phyloP scores from a whole-genome alignment of 1,140 invertebrate genomes.

The Drosophila cardini region DNA sequence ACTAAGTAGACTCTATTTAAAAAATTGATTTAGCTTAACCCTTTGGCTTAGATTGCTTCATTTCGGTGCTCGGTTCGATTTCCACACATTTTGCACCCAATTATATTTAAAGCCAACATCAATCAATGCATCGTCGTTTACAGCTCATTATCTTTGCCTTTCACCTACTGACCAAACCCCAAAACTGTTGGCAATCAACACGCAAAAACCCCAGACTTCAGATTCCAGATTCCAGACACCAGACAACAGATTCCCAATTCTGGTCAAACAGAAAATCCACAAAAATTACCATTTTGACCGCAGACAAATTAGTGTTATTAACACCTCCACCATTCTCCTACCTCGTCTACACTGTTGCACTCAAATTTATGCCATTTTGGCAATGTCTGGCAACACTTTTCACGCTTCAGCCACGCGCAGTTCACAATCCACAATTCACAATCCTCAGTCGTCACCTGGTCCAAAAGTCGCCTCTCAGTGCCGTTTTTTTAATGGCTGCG shows the following conservation, averaged over 20 bases:
- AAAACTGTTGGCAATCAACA: conserved; percentile 40
- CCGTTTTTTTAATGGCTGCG: conserved; percentile 50
- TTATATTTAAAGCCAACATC: conserved; percentile 44
- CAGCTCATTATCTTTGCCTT: conserved; percentile 51
- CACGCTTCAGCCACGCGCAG: conserved; percentile 53
- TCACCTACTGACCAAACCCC: conserved; percentile 45
- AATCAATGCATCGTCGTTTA: conserved; percentile 48
- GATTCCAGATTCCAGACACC: conserved; percentile 9
- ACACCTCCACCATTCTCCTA: conserved; percentile 20
- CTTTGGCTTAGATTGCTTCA: not conserved
- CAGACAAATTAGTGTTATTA: conserved; percentile 62
- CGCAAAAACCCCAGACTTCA: conserved; percentile 24
- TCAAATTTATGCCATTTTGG: conserved; percentile 49
- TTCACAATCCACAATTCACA: conserved; percentile 5
- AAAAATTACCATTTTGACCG: conserved; percentile 60
- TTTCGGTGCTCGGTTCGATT: conserved; percentile 4
- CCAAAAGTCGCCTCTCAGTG: conserved; percentile 47
- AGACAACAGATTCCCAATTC: conserved; percentile 28
- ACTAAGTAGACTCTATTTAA: conserved; percentile 10
- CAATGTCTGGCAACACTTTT: conserved; percentile 49
- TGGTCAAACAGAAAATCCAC: conserved; percentile 47
- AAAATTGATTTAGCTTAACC: not conserved
- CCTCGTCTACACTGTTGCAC: conserved; percentile 1
- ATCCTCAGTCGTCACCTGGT: conserved; percentile 48
- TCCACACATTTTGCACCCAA: conserved; percentile 53